Percentiles rank a stretch among this genome's conserved stretches.
Evolutionary conservation across 1,140 invertebrate genomes (phyloP).

Genomic region (fruit fly (Drosophila melanogaster)): Release_6_plus_ISO1_MT NT_033777.3:20983501-20984000

Average conservation of each 20-base stretch:
- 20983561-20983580: slow-evolving; percentile 7
- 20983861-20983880: slow-evolving; percentile 39
- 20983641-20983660: background rate
- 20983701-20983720: slow-evolving; percentile 10
- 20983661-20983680: background rate
- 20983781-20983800: slow-evolving; percentile 30
- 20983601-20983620: slow-evolving; percentile 6
- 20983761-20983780: slow-evolving; percentile 13
- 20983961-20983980: slow-evolving; percentile 6
- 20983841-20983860: slow-evolving; percentile 46
- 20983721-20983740: slow-evolving; percentile 36
- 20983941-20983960: slow-evolving; percentile 18
- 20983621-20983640: background rate
- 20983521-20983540: slow-evolving; percentile 30
- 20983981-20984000: background rate
- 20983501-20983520: slow-evolving; percentile 43
- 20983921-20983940: slow-evolving; percentile 18
- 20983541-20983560: slow-evolving; percentile 43
- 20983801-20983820: slow-evolving; percentile 25
- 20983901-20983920: background rate
- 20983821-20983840: slow-evolving; percentile 16
- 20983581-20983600: slow-evolving; percentile 11
- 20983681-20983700: background rate
- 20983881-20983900: background rate
- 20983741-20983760: slow-evolving; percentile 31